Percentiles rank a stretch among this genome's conserved stretches.
phyloP scores from a whole-genome alignment of 92 coral and sea anemone species.

The Porites divaricata region DNA sequence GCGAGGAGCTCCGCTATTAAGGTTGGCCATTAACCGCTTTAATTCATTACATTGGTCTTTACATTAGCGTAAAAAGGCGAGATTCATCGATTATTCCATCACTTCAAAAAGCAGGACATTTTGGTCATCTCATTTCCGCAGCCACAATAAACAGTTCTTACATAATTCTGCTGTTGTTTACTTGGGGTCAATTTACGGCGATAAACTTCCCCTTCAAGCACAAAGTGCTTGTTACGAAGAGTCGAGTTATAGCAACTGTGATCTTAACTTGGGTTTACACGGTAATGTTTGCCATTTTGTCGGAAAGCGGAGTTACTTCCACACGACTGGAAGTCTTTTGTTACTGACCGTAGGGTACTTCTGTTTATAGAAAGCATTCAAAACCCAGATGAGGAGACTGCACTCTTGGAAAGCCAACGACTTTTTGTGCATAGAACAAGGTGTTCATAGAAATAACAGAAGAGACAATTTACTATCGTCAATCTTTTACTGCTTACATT shows the following conservation, averaged over 20 bases:
- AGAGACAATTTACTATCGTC: conserved; percentile 30
- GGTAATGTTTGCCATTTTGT: neutral
- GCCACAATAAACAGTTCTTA: conserved; percentile 39
- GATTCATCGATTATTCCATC: neutral
- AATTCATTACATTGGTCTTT: conserved; percentile 7
- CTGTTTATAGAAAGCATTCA: conserved; percentile 23
- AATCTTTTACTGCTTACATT: conserved; percentile 22
- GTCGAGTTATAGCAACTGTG: conserved; percentile 1
- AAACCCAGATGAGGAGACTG: conserved; percentile 4
- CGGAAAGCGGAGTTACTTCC: neutral
- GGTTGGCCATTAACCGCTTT: conserved; percentile 47
- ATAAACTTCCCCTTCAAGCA: conserved; percentile 38
- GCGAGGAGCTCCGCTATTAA: too few relatives aligned
- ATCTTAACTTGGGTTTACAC: conserved; percentile 20
- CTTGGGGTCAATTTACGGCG: conserved; percentile 41
- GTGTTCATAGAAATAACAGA: neutral
- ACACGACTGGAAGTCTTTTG: conserved; percentile 24
- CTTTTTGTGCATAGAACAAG: neutral
- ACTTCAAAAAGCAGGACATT: neutral
- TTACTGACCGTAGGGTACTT: conserved; percentile 2
- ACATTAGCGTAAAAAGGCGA: neutral
- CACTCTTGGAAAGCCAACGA: conserved; percentile 1
- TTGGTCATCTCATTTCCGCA: neutral
- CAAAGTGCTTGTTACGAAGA: conserved; percentile 10
- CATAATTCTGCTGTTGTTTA: conserved; percentile 24